Conservation (phyloP, 1,140 invertebrate species). For the Acromyrmex charruanus region DNA sequence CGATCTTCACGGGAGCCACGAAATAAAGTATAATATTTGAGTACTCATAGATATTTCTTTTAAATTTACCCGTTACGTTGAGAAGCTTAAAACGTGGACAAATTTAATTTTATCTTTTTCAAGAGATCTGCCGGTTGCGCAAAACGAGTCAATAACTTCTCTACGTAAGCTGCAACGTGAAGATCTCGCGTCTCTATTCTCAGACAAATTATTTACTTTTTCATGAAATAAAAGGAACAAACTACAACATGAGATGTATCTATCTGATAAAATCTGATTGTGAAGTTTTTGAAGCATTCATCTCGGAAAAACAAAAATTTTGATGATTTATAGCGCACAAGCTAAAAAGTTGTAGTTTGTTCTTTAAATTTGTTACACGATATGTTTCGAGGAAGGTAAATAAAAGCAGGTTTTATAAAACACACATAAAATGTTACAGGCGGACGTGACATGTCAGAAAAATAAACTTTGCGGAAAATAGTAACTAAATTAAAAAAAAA, state of each 20-base stretch:
- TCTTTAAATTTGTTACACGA: constrained; percentile 50
- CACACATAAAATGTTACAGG: neutral
- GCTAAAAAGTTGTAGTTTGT: constrained; percentile 25
- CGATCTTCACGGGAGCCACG: neutral
- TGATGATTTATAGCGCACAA: constrained; percentile 17
- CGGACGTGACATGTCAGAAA: neutral
- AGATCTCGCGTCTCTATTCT: constrained; percentile 30
- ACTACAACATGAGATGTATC: constrained; percentile 21
- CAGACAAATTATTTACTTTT: constrained; percentile 29
- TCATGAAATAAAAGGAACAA: constrained; percentile 20
- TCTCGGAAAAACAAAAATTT: constrained; percentile 34
- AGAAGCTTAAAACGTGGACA: constrained; percentile 28
- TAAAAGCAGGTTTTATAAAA: constrained; percentile 16
- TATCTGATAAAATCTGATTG: constrained; percentile 26
- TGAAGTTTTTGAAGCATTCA: constrained; percentile 47
- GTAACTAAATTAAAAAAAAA: neutral
- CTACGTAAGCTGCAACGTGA: constrained; percentile 31
- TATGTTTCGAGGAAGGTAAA: constrained; percentile 20
- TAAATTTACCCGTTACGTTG: constrained; percentile 47
- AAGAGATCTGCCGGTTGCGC: constrained; percentile 25
- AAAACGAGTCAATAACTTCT: constrained; percentile 52
- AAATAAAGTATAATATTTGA: constrained; percentile 34
- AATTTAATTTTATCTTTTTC: constrained; percentile 51
- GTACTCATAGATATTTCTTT: constrained; percentile 17
- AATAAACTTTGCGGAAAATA: neutral